Conservation (phyloP, 2,888 invertebrate species). For the Ashinkailepas kermadecensis region DNA sequence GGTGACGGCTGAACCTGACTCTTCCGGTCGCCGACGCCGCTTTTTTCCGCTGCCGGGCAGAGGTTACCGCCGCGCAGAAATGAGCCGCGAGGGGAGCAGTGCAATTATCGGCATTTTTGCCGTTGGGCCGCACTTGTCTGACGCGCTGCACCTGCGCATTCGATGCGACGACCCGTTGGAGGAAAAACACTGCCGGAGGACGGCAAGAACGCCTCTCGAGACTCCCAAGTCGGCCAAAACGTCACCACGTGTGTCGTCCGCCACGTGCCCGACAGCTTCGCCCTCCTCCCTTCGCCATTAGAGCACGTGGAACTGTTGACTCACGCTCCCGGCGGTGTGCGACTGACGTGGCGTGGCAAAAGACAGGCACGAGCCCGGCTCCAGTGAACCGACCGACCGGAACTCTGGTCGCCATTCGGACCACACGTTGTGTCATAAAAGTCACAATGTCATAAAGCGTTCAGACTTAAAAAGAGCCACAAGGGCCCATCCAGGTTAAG, state of each 20-base stretch:
- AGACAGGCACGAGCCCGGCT: neutral
- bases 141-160: neutral
- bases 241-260: neutral
- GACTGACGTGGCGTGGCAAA: neutral
- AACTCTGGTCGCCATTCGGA: neutral
- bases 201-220: too few relatives aligned
- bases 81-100: neutral
- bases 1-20: neutral
- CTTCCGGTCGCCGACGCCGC: neutral
- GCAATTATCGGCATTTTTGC: conserved; percentile 8
- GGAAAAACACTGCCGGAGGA: too few relatives aligned
- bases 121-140: neutral
- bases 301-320: neutral
- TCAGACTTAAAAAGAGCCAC: too few relatives aligned
- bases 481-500: too few relatives aligned
- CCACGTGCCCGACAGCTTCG: neutral
- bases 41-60: neutral
- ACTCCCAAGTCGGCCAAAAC: neutral
- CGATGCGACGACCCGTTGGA: too few relatives aligned
- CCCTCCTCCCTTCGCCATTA: neutral
- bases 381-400: neutral
- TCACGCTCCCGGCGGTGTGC: neutral
- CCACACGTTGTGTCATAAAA: neutral
- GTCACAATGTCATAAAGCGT: too few relatives aligned
- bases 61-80: neutral